Percentiles rank a stretch among this genome's conserved stretches.
Conservation (phyloP, 2,888 invertebrate species). For the Scrobipalpa costella region DNA sequence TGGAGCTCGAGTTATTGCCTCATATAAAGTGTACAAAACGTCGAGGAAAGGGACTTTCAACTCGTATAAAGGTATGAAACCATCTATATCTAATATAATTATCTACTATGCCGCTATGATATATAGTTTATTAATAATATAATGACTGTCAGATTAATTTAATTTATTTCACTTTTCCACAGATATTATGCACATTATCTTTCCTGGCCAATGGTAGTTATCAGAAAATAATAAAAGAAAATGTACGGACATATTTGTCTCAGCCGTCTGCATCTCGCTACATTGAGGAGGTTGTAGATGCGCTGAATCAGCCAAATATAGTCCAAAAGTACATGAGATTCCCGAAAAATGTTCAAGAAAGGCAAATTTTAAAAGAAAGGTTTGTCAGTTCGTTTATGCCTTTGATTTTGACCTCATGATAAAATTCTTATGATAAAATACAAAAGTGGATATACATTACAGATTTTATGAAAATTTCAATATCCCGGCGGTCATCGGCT, state of each 20-base stretch:
- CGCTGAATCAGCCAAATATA: not conserved
- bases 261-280: too few species aligned
- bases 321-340: slow-evolving; percentile 25
- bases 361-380: slow-evolving; percentile 27
- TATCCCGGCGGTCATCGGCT: slow-evolving; percentile 33
- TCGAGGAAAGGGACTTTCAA: too few species aligned
- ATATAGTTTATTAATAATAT: not conserved
- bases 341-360: slow-evolving; percentile 27
- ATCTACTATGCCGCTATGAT: not conserved
- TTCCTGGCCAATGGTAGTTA: slow-evolving; percentile 12
- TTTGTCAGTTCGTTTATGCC: not conserved
- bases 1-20: too few species aligned
- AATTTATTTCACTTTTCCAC: not conserved
- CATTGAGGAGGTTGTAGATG: too few species aligned
- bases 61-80: slow-evolving; percentile 14
- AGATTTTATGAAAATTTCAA: slow-evolving; percentile 34
- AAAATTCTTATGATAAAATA: not conserved
- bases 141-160: not conserved
- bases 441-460: slow-evolving; percentile 14
- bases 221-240: slow-evolving; percentile 14
- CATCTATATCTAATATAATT: too few species aligned
- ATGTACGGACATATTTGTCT: not conserved
- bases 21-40: too few species aligned
- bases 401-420: not conserved
- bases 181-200: too few species aligned